Evolutionary conservation across 2,888 invertebrate species (phyloP).

Genomic region (Eupithecia tripunctaria): DNA sequence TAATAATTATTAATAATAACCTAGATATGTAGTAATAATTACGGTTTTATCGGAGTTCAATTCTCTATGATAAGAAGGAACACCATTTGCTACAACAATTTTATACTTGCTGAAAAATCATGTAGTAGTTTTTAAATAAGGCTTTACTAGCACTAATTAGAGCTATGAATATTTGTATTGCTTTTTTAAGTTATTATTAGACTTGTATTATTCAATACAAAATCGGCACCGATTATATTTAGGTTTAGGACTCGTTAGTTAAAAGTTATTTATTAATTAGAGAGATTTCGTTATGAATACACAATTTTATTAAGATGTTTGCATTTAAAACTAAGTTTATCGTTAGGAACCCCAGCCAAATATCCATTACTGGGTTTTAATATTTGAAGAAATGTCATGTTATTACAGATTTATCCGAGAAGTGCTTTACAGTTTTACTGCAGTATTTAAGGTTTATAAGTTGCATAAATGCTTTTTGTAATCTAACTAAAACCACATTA

Average conservation of each 20-base stretch:
- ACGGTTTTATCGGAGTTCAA: not conserved
- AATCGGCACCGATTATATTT: constrained; percentile 32
- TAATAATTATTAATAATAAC: too few relatives aligned
- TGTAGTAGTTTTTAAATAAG: not conserved
- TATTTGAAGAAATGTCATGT: not conserved
- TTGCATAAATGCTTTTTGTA: not conserved
- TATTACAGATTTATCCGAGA: not conserved
- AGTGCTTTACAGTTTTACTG: not conserved
- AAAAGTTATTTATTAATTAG: constrained; percentile 37
- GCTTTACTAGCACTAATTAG: constrained; percentile 2
- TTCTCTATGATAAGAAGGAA: not conserved
- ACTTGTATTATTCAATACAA: constrained; percentile 24
- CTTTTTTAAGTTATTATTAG: constrained; percentile 12
- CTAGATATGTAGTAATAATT: not conserved
- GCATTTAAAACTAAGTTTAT: constrained; percentile 34
- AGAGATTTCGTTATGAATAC: constrained; percentile 32
- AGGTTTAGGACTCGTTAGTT: constrained; percentile 29
- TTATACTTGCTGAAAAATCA: not conserved
- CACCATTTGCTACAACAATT: not conserved
- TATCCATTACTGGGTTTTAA: constrained; percentile 4
- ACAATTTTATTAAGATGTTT: constrained; percentile 36
- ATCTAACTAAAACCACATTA: not conserved
- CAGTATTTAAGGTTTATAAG: not conserved
- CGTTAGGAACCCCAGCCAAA: constrained; percentile 23
- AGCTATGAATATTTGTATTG: constrained; percentile 4